phyloP scores from a whole-genome alignment of 2,888 invertebrate genomes.

The Calameuta idolon region DNA sequence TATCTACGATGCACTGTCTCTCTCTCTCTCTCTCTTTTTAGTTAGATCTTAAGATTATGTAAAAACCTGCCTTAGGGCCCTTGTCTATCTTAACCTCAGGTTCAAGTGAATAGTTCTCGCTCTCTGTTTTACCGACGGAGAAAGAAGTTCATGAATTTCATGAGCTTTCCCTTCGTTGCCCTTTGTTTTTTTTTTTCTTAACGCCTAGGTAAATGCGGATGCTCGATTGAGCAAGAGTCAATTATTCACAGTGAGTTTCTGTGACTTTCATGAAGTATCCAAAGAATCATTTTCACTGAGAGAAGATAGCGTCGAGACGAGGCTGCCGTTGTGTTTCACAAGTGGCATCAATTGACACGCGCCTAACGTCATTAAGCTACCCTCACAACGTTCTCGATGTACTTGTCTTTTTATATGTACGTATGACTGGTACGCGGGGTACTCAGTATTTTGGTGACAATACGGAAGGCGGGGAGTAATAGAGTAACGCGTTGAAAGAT shows the following conservation, averaged over 20 bases:
- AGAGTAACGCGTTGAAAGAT: not conserved
- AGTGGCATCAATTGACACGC: constrained; percentile 22
- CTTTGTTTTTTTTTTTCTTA: not conserved
- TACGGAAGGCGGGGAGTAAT: not conserved
- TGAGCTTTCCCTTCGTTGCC: not conserved
- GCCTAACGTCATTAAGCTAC: constrained; percentile 14
- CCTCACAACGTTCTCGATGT: constrained; percentile 1
- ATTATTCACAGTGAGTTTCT: not conserved
- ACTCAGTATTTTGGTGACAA: not conserved
- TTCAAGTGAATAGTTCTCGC: not conserved
- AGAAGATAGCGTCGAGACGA: not conserved
- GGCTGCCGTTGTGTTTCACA: not conserved
- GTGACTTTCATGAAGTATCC: not conserved
- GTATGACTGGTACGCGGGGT: not conserved
- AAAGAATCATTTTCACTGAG: not conserved
- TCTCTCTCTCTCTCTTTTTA: not conserved
- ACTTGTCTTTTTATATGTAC: not conserved
- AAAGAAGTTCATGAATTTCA: not conserved
- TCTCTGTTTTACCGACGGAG: not conserved
- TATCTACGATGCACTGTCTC: not conserved
- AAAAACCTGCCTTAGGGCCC: too few species aligned
- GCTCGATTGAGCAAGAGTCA: not conserved
- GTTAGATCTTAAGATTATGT: too few species aligned
- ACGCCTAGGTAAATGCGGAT: not conserved
- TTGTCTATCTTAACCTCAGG: too few species aligned